Base-by-base conservation (phyloP, 2,888 invertebrate species). In the Pardosa pseudoannulata region DNA sequence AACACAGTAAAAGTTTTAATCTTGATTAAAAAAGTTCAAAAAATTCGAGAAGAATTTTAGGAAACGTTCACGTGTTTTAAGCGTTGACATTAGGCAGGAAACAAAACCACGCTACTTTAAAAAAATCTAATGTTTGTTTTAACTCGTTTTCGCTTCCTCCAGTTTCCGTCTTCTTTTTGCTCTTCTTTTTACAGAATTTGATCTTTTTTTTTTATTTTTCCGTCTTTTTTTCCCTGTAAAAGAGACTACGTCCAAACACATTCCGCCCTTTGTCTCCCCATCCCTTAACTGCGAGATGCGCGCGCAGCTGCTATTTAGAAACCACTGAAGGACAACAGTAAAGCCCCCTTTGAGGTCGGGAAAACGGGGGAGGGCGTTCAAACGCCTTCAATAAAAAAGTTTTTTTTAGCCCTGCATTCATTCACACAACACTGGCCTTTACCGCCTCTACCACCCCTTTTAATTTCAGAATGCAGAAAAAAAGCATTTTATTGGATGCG, bases 241-340 rank as follows among this genome's bases (percentile, higher is more conserved):
- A 80, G 73, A 80, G 50, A 67, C 73, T 80, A 65, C 67, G 80
- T 73, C 80, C 80, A 73, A 80, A 67, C 6, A n/a, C 27, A 72
- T 46, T 32, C 36, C 46, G 62, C 62, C 46, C 67, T n/a, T 23
- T 27, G 46, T 50, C 65, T 36, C 46, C 19, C 41, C 46, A 29
- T 31, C 16, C 70, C 23, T 1, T 64, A 75, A 74, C 31, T 76
- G 64, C 29, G 28, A 68, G 83, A 46, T 72, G 64, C 72, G 72
- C 72, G 56, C 70, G 75, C 78, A 85, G 62, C 73, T 82, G 82
- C 64, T 85, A 78, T 85, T 85, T 85, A 78, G 83, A 85, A 78
- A 85, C 83, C 83, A 73, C 83, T 68, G 78, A 78, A 85, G 50
- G 78, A 85, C 83, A 85, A 85, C 83, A 85, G 78, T 62, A 67